Evolutionary conservation across 2,888 invertebrate species (phyloP).

Genomic region (Galerucella nymphaeae): DNA sequence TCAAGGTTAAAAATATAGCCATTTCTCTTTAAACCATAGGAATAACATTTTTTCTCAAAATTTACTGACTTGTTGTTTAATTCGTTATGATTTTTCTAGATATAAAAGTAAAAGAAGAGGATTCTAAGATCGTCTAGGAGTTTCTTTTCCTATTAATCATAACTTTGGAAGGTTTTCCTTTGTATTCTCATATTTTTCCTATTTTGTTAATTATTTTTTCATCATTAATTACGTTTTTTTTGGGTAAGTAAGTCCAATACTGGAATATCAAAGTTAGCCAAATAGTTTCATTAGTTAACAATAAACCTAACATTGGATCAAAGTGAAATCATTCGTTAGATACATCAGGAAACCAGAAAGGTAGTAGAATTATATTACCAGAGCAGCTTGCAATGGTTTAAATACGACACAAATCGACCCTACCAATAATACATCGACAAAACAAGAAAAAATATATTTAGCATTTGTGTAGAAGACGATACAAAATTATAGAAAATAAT

Average conservation of each 20-base stretch:
- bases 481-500: background rate
- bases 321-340: slow-evolving; percentile 34
- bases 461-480: background rate
- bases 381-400: background rate
- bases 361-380: slow-evolving; percentile 7
- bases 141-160: too few relatives aligned
- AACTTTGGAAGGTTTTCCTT: too few relatives aligned
- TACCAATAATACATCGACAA: too few relatives aligned
- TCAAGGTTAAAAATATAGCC: too few relatives aligned
- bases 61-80: too few relatives aligned
- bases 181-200: too few relatives aligned
- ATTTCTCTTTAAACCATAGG: too few relatives aligned
- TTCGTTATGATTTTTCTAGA: too few relatives aligned
- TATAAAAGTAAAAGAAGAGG: too few relatives aligned
- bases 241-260: background rate
- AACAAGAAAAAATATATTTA: too few relatives aligned
- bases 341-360: slow-evolving; percentile 28
- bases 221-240: background rate
- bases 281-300: slow-evolving; percentile 6
- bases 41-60: too few relatives aligned
- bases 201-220: background rate
- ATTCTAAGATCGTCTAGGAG: too few relatives aligned
- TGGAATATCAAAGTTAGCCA: slow-evolving; percentile 7
- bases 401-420: background rate
- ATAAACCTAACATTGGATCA: slow-evolving; percentile 29